Conservation (phyloP, 2,113 vertebrate genomes). For the Alectura lathami region DNA sequence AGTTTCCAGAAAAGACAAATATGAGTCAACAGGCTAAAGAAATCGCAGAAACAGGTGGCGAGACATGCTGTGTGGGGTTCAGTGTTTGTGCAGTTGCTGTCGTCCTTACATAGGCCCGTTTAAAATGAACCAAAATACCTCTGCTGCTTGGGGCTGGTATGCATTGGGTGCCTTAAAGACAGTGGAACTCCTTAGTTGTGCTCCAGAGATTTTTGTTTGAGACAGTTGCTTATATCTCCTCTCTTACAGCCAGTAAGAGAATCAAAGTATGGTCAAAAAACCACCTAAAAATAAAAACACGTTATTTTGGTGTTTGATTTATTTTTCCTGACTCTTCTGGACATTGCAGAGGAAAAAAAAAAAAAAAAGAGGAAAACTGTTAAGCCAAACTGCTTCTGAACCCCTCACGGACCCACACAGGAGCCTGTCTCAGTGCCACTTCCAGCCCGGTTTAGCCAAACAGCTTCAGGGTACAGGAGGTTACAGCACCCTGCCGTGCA, state of each 20-base stretch:
- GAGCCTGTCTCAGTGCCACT: background rate
- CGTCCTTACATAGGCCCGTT: background rate
- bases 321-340: background rate
- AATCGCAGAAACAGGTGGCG: conserved; percentile 55
- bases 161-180: background rate
- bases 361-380: background rate
- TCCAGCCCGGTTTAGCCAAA: background rate
- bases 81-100: conserved; percentile 47
- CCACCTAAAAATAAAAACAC: background rate
- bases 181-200: background rate
- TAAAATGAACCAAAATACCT: conserved; percentile 18
- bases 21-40: conserved; percentile 52
- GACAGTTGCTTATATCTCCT: background rate
- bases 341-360: conserved; percentile 15
- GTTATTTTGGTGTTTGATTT: background rate
- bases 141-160: background rate
- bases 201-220: background rate
- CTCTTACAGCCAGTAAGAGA: background rate
- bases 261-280: background rate
- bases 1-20: conserved; percentile 50
- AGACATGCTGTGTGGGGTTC: background rate
- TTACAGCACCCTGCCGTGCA: conserved; percentile 33
- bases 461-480: conserved; percentile 23
- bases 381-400: background rate
- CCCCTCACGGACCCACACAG: background rate